Base-by-base conservation (phyloP, 1,140 invertebrate genomes). In the Neomicropteryx cornuta region DNA sequence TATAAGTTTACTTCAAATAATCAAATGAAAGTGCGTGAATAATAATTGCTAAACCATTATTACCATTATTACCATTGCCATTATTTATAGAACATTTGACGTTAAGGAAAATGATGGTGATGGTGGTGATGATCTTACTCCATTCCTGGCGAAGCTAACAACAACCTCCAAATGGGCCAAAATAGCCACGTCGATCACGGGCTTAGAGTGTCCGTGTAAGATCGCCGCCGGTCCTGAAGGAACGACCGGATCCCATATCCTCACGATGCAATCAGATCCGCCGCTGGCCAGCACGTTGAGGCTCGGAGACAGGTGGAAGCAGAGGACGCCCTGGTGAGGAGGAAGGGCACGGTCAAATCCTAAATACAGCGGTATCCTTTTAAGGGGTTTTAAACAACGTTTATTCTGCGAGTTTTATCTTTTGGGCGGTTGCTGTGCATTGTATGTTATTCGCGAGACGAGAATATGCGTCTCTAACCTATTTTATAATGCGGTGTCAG, bases 231-330 rank as follows among this genome's bases (percentile, higher is more conserved):
- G 53, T 36, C 53, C 55, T 13, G 49, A 49, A 22, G 58, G 53
- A 11, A 65, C 44, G 5, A 62, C 53, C 4, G 53, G 56, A 41
- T 67, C 65, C 66, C 66, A 70, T 11, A 69, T 8, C 38, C 57
- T 45, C 11, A 68, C 46, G 5, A 48, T 41, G 14, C 49, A 51
- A 47, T 61, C 54, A 18, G 52, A 50, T 38, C 58, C 60, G 24
- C 67, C 67, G 20, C 61, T 68, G 4, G 58, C 55, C 5, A 70
- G 31, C 8, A 66, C 29, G 39, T 59, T 56, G 8, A 57, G 34
- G 10, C 24, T 38, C 16, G 36, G 39, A 23, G 54, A 64, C 31
- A 61, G 48, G 32, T 54, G 43, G 46, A 66, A 70, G 44, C 63
- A 66, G 17, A 45, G 53, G 5, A 57, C 51, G 5, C 65, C 65